Evolutionary conservation across 2,888 invertebrate species (phyloP).

Genomic region (Tenthredo livida): DNA sequence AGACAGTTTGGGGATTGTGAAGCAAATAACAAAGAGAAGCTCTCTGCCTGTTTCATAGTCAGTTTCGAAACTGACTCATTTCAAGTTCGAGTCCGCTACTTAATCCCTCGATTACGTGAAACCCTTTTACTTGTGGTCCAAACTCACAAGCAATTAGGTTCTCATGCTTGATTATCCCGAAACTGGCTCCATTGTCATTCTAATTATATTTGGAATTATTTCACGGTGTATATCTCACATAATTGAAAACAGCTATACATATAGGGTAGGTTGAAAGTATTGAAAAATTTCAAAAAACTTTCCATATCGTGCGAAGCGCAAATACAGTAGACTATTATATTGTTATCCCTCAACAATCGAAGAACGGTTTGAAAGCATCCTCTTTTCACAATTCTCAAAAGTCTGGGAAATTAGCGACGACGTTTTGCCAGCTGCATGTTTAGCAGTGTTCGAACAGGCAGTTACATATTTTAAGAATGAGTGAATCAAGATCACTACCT

Average conservation of each 20-base stretch:
- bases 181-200: constrained; percentile 36
- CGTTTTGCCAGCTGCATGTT: background rate
- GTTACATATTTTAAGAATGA: background rate
- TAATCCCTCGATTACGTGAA: constrained; percentile 8
- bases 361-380: background rate
- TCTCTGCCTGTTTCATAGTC: background rate
- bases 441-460: background rate
- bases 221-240: background rate
- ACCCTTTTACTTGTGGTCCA: background rate
- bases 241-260: constrained; percentile 6
- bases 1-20: constrained; percentile 6
- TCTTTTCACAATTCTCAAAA: constrained; percentile 10
- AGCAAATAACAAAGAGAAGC: background rate
- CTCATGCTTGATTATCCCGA: background rate
- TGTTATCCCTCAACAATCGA: background rate
- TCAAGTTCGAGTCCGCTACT: background rate
- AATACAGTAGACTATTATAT: constrained; percentile 6
- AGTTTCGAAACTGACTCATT: background rate
- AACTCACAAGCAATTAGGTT: background rate
- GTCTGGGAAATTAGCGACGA: background rate
- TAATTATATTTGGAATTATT: constrained; percentile 32
- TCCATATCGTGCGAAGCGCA: background rate
- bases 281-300: background rate
- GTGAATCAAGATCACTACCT: background rate
- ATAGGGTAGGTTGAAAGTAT: background rate